phyloP scores from a whole-genome alignment of 2,113 vertebrate species.

The Anguilla japonica region DNA sequence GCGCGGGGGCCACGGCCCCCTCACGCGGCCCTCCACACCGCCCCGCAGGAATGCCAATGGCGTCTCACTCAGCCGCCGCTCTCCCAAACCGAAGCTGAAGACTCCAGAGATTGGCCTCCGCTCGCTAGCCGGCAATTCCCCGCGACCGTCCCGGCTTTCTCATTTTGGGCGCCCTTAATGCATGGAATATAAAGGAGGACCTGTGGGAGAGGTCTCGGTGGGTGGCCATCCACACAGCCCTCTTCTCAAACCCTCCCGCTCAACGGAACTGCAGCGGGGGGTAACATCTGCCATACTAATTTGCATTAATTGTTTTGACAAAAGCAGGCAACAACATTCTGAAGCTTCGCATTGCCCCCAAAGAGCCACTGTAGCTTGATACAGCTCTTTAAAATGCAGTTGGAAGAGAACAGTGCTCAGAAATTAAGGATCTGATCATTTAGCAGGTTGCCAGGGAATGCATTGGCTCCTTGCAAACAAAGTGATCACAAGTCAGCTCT shows the following conservation, averaged over 20 bases:
- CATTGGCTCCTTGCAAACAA: background rate
- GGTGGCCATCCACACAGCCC: background rate
- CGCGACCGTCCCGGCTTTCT: background rate
- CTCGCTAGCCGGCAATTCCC: background rate
- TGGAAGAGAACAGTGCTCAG: background rate
- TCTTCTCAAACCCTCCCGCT: background rate
- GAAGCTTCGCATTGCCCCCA: background rate
- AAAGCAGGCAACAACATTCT: background rate
- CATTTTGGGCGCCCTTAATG: constrained; percentile 1
- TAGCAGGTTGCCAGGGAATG: background rate
- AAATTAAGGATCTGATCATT: background rate
- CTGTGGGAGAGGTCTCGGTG: background rate
- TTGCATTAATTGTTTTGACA: background rate
- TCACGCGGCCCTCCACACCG: background rate
- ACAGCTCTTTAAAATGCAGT: background rate
- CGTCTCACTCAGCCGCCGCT: background rate
- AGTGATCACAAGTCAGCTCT: background rate
- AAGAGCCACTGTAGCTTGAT: background rate
- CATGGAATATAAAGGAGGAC: constrained; percentile 14
- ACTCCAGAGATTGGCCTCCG: background rate
- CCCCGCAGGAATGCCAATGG: background rate
- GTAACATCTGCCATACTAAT: background rate
- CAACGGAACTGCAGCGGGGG: background rate
- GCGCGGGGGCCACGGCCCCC: background rate
- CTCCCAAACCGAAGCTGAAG: background rate